phyloP scores from a whole-genome alignment of 1,140 invertebrate species.

The Hypsibius dujardini region DNA sequence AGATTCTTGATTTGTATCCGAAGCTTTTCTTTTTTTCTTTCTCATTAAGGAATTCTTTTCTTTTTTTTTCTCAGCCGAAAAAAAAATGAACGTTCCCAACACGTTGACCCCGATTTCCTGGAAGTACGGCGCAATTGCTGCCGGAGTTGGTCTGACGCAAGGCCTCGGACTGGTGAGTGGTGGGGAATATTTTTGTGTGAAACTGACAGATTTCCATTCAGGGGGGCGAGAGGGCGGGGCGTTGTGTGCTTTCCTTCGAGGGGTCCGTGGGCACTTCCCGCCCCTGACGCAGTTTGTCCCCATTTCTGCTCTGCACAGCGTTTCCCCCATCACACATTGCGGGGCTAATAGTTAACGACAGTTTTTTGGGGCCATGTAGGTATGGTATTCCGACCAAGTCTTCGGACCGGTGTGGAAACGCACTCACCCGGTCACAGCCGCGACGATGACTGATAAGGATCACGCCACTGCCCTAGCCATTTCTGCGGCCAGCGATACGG shows the following conservation, averaged over 20 bases:
- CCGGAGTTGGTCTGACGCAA: slow-evolving; percentile 4
- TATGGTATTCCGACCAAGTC: background rate
- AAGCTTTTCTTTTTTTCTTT: too few species aligned
- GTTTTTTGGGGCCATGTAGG: background rate
- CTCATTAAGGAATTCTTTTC: background rate
- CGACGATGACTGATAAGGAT: background rate
- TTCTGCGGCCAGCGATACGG: background rate
- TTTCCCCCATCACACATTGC: too few species aligned
- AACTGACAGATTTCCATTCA: too few species aligned
- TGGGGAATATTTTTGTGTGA: too few species aligned
- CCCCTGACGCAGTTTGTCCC: too few species aligned
- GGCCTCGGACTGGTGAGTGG: background rate
- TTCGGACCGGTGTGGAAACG: background rate
- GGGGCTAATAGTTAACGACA: too few species aligned
- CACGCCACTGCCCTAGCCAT: background rate
- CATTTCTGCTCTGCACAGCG: too few species aligned
- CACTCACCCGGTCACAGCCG: background rate
- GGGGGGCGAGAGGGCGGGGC: too few species aligned
- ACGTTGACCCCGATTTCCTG: background rate
- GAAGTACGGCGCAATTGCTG: background rate
- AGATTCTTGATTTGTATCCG: too few species aligned
- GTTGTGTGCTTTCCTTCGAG: too few species aligned
- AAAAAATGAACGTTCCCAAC: background rate
- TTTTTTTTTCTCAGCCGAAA: background rate
- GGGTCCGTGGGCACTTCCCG: too few species aligned